phyloP scores from a whole-genome alignment of 64 coral and sea anemone species.

The Orbicella faveolata region DNA sequence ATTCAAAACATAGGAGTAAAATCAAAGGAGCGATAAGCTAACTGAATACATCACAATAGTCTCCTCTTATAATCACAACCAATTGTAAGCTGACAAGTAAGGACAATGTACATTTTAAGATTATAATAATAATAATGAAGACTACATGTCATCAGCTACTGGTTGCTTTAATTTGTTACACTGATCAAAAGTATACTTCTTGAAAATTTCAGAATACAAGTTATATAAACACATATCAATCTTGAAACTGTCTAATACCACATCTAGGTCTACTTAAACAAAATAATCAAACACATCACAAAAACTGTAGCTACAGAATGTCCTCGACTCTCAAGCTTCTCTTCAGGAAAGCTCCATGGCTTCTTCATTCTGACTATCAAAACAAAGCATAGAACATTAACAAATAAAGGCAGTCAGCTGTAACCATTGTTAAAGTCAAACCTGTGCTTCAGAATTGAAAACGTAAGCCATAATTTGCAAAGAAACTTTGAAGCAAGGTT shows the following conservation, averaged over 20 bases:
- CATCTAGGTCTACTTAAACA: neutral
- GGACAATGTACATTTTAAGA: neutral
- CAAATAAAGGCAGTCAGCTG: too few relatives aligned
- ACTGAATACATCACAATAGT: neutral
- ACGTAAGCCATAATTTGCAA: too few relatives aligned
- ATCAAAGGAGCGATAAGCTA: neutral
- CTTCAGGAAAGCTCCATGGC: neutral
- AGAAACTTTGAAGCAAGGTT: too few relatives aligned
- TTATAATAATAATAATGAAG: neutral
- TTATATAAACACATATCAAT: neutral
- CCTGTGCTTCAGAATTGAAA: too few relatives aligned
- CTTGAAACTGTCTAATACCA: neutral
- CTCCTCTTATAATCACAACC: neutral
- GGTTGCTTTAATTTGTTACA: neutral
- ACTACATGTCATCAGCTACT: neutral
- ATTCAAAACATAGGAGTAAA: neutral
- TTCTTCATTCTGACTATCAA: slow-evolving; percentile 23
- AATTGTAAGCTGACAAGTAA: neutral
- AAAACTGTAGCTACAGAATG: neutral
- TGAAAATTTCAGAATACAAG: neutral
- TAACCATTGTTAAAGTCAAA: too few relatives aligned
- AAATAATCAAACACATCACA: neutral
- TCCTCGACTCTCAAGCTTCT: too few relatives aligned
- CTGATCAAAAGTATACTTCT: neutral
- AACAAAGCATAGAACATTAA: neutral